These are phyloP conservation scores for Leptosomus discolor DNA, from an alignment of 2,113 vertebrate species.

Conservation along the genomic window DNA sequence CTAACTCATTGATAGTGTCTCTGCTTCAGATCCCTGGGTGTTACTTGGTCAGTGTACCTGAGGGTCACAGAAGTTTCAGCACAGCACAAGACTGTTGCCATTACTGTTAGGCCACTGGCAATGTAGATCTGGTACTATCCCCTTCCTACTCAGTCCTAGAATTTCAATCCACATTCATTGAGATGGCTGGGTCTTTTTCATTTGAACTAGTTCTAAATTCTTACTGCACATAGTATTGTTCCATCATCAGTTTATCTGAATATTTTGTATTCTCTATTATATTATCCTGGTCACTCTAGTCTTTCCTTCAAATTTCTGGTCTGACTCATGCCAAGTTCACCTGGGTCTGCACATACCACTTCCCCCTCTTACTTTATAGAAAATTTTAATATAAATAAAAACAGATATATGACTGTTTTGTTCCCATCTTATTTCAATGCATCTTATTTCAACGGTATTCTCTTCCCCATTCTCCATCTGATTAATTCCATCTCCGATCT, in stretches of 20 bases:
- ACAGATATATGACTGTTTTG: not conserved
- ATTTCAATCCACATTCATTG: not conserved
- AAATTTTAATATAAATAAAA: not conserved
- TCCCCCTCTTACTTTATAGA: not conserved
- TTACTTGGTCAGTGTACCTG: not conserved
- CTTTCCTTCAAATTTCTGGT: not conserved
- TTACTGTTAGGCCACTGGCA: not conserved
- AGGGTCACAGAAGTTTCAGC: not conserved
- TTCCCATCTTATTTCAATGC: not conserved
- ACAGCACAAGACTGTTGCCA: not conserved
- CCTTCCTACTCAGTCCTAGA: not conserved
- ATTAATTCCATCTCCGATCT: not conserved
- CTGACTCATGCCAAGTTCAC: not conserved
- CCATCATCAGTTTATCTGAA: not conserved
- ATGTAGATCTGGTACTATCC: not conserved
- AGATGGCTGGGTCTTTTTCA: not conserved
- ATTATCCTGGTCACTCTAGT: not conserved
- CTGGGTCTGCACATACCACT: not conserved
- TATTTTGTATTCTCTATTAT: not conserved
- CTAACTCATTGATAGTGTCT: not conserved
- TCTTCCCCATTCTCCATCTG: not conserved
- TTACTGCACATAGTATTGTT: not conserved
- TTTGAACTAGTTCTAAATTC: not conserved
- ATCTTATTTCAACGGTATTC: not conserved
- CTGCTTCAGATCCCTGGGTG: not conserved